Conservation (phyloP, 2,113 vertebrate species). For the Rafetus swinhoei region DNA sequence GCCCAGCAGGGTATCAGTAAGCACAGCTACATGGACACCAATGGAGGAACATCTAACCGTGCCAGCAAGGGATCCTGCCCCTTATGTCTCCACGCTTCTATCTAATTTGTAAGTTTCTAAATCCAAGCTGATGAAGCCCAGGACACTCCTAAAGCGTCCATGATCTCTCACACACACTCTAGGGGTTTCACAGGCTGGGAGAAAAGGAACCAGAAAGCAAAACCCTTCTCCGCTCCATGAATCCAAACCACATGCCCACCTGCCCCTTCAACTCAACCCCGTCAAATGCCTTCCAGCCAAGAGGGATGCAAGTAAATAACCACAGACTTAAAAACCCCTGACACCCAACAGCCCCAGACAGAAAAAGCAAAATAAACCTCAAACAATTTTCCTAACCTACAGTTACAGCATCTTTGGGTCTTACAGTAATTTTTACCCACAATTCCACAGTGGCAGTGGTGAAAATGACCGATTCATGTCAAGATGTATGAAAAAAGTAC, state of each 20-base stretch:
- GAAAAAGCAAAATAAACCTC: background rate
- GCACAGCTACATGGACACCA: background rate
- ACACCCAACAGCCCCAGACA: background rate
- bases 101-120: background rate
- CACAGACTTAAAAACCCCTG: background rate
- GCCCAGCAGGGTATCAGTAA: background rate
- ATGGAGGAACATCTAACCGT: background rate
- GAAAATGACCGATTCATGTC: slow-evolving; percentile 5
- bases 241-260: background rate
- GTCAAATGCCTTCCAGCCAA: background rate
- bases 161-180: background rate
- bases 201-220: background rate
- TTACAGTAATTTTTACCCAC: slow-evolving; percentile 10
- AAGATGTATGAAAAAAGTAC: slow-evolving; percentile 21
- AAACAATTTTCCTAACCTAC: background rate
- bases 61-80: background rate
- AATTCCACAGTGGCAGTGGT: slow-evolving; percentile 28
- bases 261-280: background rate
- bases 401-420: slow-evolving; percentile 40
- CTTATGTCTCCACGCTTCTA: background rate
- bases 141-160: background rate
- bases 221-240: background rate
- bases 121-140: background rate
- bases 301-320: background rate
- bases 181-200: background rate